A percentile compares a stretch with the other conserved stretches of the same genome.
phyloP scores from a whole-genome alignment of 2,888 invertebrate species.

The Parnassius orleans region DNA sequence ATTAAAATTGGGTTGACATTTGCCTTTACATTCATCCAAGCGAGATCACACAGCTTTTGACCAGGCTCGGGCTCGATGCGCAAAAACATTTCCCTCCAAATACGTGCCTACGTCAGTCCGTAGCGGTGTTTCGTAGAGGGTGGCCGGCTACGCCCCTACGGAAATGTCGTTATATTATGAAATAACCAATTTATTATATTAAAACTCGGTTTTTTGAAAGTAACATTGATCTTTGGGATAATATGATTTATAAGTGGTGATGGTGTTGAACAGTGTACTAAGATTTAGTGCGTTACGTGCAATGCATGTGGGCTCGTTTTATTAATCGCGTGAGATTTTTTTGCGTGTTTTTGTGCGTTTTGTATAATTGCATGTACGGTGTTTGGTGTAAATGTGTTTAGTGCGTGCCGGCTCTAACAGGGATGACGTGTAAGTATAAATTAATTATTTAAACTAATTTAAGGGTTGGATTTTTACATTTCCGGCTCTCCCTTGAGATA shows the following conservation, averaged over 20 bases:
- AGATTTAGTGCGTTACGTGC: slow-evolving; percentile 1
- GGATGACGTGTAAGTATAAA: slow-evolving; percentile 32
- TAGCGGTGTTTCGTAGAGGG: slow-evolving; percentile 45
- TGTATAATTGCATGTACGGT: slow-evolving; percentile 28
- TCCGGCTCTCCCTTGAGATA: neutral
- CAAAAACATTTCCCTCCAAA: slow-evolving; percentile 50
- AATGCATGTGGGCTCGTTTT: slow-evolving; percentile 26
- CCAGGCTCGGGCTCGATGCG: slow-evolving; percentile 40
- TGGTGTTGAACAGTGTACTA: neutral
- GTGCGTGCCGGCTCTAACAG: slow-evolving; percentile 26
- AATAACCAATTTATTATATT: slow-evolving; percentile 47
- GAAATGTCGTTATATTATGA: slow-evolving; percentile 39
- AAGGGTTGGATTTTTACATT: neutral
- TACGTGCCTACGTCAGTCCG: slow-evolving; percentile 61
- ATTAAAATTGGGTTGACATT: neutral
- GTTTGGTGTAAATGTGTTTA: slow-evolving; percentile 24
- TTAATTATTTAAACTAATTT: neutral
- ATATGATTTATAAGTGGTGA: slow-evolving; percentile 22
- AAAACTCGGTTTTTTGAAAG: slow-evolving; percentile 41
- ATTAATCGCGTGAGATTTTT: slow-evolving; percentile 33
- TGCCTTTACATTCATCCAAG: slow-evolving; percentile 8
- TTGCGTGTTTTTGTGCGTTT: slow-evolving; percentile 33
- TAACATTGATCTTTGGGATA: slow-evolving; percentile 23
- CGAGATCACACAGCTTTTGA: slow-evolving; percentile 8
- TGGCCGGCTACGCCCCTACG: slow-evolving; percentile 36